Evolutionary conservation across 2,113 vertebrate species (phyloP), one percentile per base, ranked within the genome.

Genomic region (Sardina pilchardus): DNA sequence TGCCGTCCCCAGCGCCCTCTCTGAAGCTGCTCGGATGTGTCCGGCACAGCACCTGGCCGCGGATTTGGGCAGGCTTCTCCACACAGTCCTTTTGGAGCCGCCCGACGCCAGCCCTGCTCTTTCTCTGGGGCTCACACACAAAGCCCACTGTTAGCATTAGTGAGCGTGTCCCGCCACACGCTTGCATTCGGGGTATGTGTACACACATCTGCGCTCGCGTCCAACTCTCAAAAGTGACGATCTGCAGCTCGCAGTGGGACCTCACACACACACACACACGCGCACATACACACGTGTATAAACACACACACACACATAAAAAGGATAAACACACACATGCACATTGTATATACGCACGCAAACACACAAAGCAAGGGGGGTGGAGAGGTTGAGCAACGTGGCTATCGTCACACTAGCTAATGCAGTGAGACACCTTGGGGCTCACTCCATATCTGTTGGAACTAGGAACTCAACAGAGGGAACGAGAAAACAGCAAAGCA

Each of bases 231-330:
- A 42, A 42, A 80, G 59, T 92, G 89, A 91, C 87, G 86, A 88
- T 91, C 85, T 89, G 88, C 90, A 90, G 90, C 85, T 85, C 87
- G 86, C 43, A 44, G 12, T 16, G 82, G 50, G 92, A 89, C 89
- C 92, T 75, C 93, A 36, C 71, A 36, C 71, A 16, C 67, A 36
- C 30, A 75, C 67, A 34, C 67, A 75, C 30, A 17, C 30, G 36
- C 26, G 4, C 34, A 42, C 82, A 39, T 34, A 56, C 82, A 56
- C 16, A n/a, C 26, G 14, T n/a, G 47, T 56, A 10, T 17, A 82
- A 14, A 30, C 24, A 26, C 48, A 56, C 34, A 59, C n/a, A 39
- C 82, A 50, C 12, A 56, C 26, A 83, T 30, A 26, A 7, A 9
- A 78, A 78, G 71, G 2, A 78, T 78, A 78, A 78, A 89, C 92